Percentiles rank a stretch among this genome's conserved stretches.
Conservation (phyloP, 2,797 vertebrate species). For the Valencia hispanica region DNA sequence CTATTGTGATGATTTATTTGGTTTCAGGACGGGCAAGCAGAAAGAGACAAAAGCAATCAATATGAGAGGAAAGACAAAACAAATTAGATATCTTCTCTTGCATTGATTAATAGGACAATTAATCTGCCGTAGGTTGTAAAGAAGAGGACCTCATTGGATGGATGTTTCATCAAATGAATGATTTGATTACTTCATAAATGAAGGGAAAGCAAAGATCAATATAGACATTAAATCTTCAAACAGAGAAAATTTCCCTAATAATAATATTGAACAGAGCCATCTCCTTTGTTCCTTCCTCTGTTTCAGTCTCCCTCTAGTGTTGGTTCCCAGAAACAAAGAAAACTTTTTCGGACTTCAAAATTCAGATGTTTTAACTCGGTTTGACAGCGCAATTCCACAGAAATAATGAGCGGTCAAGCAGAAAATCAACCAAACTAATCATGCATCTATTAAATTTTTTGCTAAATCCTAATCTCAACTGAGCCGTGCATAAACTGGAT, state of each 20-base stretch:
- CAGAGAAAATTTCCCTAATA: conserved; percentile 7
- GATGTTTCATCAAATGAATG: conserved; percentile 32
- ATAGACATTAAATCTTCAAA: conserved; percentile 29
- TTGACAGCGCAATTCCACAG: not conserved
- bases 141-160: conserved; percentile 11
- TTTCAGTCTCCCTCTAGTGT: not conserved
- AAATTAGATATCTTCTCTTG: conserved; percentile 23
- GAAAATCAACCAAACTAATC: conserved; percentile 7
- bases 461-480: not conserved
- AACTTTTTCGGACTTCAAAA: not conserved
- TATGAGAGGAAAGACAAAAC: conserved; percentile 29
- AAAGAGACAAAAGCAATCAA: conserved; percentile 29
- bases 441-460: not conserved
- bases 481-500: not conserved
- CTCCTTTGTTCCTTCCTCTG: not conserved
- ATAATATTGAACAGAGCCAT: conserved; percentile 21
- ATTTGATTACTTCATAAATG: conserved; percentile 38
- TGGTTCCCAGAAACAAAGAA: not conserved
- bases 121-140: conserved; percentile 18
- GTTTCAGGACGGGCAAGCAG: conserved; percentile 17
- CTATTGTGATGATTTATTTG: conserved; percentile 28
- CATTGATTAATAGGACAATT: conserved; percentile 41
- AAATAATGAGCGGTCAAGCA: not conserved
- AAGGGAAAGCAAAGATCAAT: conserved; percentile 26
- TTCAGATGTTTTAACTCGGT: not conserved